A percentile compares a stretch with the other conserved stretches of the same genome.
Evolutionary conservation across 2,797 vertebrate genomes (phyloP).

Genomic region (Chelon labrosus): DNA sequence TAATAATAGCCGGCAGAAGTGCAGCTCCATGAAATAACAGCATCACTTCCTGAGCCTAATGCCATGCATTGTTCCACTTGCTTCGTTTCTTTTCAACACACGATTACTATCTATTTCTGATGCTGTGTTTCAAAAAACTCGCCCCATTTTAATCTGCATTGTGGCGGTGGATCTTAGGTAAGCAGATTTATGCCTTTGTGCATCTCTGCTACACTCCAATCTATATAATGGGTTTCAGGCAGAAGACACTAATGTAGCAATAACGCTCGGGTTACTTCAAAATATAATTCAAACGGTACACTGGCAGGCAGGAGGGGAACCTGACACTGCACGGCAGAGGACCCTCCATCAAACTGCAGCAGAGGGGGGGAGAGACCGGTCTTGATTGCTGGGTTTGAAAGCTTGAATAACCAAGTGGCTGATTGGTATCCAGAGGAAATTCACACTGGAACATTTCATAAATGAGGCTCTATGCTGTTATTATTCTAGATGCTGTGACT

Average conservation of each 20-base stretch:
- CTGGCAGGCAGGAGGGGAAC: constrained; percentile 37
- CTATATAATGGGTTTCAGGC: constrained; percentile 60
- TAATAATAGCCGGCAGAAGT: constrained; percentile 17
- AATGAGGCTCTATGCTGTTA: constrained; percentile 16
- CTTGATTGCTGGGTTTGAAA: constrained; percentile 35
- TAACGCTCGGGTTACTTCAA: constrained; percentile 56
- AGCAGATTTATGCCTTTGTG: constrained; percentile 55
- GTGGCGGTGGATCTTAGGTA: constrained; percentile 56
- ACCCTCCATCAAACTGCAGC: constrained; percentile 8
- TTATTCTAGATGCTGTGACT: constrained; percentile 14
- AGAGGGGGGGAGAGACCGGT: not conserved
- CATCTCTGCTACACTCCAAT: constrained; percentile 61
- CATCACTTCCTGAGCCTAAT: constrained; percentile 37
- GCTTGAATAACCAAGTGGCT: constrained; percentile 21
- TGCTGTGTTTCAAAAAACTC: constrained; percentile 32
- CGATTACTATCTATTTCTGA: constrained; percentile 45
- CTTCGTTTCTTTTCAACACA: constrained; percentile 33
- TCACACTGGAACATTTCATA: constrained; percentile 7
- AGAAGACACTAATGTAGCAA: constrained; percentile 36
- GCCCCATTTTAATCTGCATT: constrained; percentile 60
- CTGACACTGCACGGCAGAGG: constrained; percentile 29
- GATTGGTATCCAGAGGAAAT: constrained; percentile 24
- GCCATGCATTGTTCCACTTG: constrained; percentile 10
- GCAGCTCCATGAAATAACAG: constrained; percentile 16
- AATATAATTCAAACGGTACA: constrained; percentile 41